These are phyloP conservation scores for Coreoperca whiteheadi DNA, from an alignment of 2,113 vertebrate genomes.

Conservation along the genomic window DNA sequence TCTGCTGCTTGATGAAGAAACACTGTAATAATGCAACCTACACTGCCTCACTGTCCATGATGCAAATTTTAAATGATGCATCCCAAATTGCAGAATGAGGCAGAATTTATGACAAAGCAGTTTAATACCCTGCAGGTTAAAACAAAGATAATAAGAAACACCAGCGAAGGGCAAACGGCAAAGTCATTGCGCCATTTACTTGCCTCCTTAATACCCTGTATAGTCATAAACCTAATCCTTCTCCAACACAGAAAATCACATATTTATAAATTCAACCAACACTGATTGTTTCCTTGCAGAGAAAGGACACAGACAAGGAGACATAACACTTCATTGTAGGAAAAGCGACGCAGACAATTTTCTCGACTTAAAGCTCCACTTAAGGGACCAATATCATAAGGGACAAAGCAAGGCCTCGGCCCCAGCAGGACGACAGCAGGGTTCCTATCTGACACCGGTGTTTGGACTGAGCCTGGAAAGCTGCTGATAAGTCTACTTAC, in stretches of 20 bases:
- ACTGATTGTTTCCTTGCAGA: slow-evolving; percentile 11
- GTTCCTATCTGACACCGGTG: background rate
- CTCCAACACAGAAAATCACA: slow-evolving; percentile 18
- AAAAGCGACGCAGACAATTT: slow-evolving; percentile 25
- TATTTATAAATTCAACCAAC: slow-evolving; percentile 25
- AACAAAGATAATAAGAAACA: background rate
- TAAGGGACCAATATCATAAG: slow-evolving; percentile 26
- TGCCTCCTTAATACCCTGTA: slow-evolving; percentile 5
- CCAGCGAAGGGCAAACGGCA: slow-evolving; percentile 20
- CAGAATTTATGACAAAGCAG: background rate
- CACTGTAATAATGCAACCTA: slow-evolving; percentile 14
- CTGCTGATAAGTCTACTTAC: slow-evolving; percentile 41
- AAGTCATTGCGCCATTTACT: slow-evolving; percentile 6
- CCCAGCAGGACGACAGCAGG: slow-evolving; percentile 38
- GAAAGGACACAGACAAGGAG: slow-evolving; percentile 60
- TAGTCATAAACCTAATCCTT: slow-evolving; percentile 30
- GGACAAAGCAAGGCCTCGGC: slow-evolving; percentile 8
- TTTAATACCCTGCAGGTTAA: background rate
- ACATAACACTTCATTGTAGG: slow-evolving; percentile 23
- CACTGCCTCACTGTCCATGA: background rate
- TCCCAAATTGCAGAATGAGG: background rate
- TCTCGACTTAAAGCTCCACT: slow-evolving; percentile 11
- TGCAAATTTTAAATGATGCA: slow-evolving; percentile 15
- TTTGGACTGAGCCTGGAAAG: slow-evolving; percentile 45
- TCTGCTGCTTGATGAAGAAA: slow-evolving; percentile 31